phyloP scores from a whole-genome alignment of 1,140 invertebrate species.

The Glomeris maerens region DNA sequence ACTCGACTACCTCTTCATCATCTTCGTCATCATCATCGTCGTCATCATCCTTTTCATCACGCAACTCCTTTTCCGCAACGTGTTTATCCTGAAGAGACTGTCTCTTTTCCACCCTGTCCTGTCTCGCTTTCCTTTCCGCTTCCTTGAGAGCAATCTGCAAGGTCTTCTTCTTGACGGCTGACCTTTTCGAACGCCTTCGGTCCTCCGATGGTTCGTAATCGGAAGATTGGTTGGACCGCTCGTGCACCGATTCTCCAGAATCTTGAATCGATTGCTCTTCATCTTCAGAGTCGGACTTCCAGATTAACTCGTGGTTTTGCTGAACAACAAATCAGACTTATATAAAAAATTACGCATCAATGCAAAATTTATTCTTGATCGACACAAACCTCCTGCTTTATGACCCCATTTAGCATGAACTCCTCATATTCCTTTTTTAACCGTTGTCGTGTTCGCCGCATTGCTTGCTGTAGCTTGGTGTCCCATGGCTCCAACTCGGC shows the following conservation, averaged over 20 bases:
- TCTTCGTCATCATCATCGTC: too few species aligned
- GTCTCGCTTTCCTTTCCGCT: too few species aligned
- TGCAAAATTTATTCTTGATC: neutral
- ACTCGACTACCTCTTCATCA: neutral
- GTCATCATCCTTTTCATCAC: too few species aligned
- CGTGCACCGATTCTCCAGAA: neutral
- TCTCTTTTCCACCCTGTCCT: too few species aligned
- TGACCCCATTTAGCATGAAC: neutral
- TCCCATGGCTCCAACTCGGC: constrained; percentile 8
- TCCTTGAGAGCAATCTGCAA: too few species aligned
- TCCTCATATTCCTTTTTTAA: constrained; percentile 10
- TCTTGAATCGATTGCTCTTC: neutral
- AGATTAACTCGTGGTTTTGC: neutral
- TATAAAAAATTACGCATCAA: neutral
- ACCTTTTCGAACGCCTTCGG: too few species aligned
- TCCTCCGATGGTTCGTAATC: too few species aligned
- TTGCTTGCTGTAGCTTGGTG: constrained; percentile 6
- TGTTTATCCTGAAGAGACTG: too few species aligned
- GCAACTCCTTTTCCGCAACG: too few species aligned
- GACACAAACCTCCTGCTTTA: neutral
- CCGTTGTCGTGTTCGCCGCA: neutral
- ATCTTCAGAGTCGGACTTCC: neutral
- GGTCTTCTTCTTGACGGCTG: too few species aligned
- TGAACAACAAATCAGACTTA: neutral
- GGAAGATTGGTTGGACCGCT: neutral